These are phyloP conservation scores for Plebejus anna DNA, from an alignment of 2,888 invertebrate genomes.

Conservation along the genomic window DNA sequence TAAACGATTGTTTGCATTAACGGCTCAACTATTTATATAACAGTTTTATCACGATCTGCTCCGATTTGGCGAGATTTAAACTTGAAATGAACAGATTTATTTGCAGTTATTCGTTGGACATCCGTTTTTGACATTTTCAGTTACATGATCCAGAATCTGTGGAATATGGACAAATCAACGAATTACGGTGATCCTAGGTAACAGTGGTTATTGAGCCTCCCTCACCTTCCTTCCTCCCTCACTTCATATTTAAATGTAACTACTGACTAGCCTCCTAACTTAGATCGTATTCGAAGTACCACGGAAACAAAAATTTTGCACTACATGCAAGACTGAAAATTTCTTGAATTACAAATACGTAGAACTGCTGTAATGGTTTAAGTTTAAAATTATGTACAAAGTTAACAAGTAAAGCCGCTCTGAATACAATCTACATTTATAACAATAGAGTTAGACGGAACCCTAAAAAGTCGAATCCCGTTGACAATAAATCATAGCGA, in stretches of 20 bases:
- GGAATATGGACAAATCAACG: background rate
- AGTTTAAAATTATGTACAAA: constrained; percentile 19
- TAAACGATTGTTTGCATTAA: constrained; percentile 22
- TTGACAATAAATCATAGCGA: background rate
- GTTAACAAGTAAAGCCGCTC: background rate
- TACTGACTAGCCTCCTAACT: background rate
- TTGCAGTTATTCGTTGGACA: background rate
- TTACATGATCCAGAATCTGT: background rate
- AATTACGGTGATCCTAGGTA: background rate
- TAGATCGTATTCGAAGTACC: background rate
- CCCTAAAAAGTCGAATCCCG: background rate
- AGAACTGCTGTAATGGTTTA: constrained; percentile 3
- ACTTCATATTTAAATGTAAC: background rate
- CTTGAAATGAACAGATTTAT: background rate
- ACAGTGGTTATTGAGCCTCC: background rate
- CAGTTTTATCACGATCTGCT: constrained; percentile 17
- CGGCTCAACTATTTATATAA: constrained; percentile 18
- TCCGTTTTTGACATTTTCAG: background rate
- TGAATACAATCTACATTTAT: constrained; percentile 8
- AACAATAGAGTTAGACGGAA: background rate
- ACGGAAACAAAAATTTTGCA: background rate
- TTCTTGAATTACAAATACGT: constrained; percentile 2
- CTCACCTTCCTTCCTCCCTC: background rate
- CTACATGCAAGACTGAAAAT: constrained; percentile 1
- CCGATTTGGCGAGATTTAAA: background rate